A percentile compares a stretch with the other conserved stretches of the same genome.
These are phyloP conservation scores for Apolygus lucorum DNA, from an alignment of 1,140 invertebrate genomes.

Conservation along the genomic window DNA sequence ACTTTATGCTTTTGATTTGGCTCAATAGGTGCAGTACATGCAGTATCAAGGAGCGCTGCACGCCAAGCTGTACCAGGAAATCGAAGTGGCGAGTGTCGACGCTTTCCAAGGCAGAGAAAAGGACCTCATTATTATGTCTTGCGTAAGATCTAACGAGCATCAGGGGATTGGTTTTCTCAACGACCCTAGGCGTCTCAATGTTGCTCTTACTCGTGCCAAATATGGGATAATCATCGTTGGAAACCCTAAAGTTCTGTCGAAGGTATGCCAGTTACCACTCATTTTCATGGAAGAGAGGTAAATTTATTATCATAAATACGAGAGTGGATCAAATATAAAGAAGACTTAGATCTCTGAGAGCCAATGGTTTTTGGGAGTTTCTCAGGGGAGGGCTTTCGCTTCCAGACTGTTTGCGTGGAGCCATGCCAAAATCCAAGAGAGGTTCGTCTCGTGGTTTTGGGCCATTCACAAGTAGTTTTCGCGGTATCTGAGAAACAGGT, in stretches of 20 bases:
- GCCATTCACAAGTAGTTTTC: no score
- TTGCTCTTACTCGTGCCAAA: conserved; percentile 93
- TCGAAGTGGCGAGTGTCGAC: conserved; percentile 98
- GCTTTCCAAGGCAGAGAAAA: conserved; percentile 97
- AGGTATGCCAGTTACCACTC: conserved; percentile 51
- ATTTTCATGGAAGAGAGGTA: no score
- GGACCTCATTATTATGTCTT: conserved; percentile 98
- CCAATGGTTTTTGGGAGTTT: no score
- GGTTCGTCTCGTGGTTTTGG: no score
- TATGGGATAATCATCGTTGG: conserved; percentile 98
- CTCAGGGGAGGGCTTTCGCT: no score
- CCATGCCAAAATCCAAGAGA: no score
- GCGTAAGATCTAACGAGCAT: conserved; percentile 83
- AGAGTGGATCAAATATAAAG: no score
- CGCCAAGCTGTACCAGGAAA: conserved; percentile 94
- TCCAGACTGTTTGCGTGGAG: no score
- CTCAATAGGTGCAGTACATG: conserved; percentile 90
- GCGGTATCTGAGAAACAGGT: no score
- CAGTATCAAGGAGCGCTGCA: conserved; percentile 96
- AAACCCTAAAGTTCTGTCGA: conserved; percentile 96
- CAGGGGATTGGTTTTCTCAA: conserved; percentile 91
- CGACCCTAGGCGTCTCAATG: conserved; percentile 94
- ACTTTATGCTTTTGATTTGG: no score
- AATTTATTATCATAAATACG: no score
- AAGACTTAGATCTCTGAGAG: no score